These are phyloP conservation scores for Centruroides sculpturatus DNA, from an alignment of 1,140 invertebrate species.

Conservation along the genomic window DNA sequence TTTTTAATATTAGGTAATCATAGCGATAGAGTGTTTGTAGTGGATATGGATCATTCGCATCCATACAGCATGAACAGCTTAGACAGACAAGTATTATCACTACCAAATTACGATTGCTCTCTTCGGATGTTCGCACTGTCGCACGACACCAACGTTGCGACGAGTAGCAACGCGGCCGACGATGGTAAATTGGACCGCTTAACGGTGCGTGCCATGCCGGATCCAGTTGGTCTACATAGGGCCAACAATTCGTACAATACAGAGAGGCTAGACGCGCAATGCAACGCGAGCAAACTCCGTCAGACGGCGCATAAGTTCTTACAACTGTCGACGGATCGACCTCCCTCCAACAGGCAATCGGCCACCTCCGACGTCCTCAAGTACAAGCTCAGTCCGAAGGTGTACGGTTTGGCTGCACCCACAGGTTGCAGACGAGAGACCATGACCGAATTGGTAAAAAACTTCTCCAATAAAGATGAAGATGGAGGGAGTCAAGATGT, in stretches of 20 bases:
- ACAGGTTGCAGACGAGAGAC: slow-evolving; percentile 10
- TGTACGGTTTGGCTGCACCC: slow-evolving; percentile 13
- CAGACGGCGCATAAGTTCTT: slow-evolving; percentile 28
- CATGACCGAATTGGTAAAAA: not conserved
- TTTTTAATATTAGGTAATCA: too few species aligned
- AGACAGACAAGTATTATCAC: slow-evolving; percentile 11
- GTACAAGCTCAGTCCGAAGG: slow-evolving; percentile 15
- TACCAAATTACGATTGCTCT: not conserved
- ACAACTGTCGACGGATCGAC: slow-evolving; percentile 17
- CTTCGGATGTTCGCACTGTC: too few species aligned
- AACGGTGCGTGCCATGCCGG: slow-evolving; percentile 38
- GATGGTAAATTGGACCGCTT: slow-evolving; percentile 21
- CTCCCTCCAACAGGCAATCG: not conserved
- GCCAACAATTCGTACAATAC: slow-evolving; percentile 4
- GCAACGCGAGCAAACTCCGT: slow-evolving; percentile 22
- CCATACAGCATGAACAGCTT: slow-evolving; percentile 26
- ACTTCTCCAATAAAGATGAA: slow-evolving; percentile 3
- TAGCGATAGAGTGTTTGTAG: slow-evolving; percentile 55
- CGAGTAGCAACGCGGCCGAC: not conserved
- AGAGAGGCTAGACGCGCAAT: slow-evolving; percentile 12
- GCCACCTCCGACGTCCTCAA: not conserved
- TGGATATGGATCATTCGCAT: slow-evolving; percentile 49
- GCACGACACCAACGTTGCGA: too few species aligned
- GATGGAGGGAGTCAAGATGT: slow-evolving; percentile 23
- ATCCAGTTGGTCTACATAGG: slow-evolving; percentile 23